Base-by-base conservation (phyloP, 2,113 vertebrate species). In the Lycaon pictus region DNA sequence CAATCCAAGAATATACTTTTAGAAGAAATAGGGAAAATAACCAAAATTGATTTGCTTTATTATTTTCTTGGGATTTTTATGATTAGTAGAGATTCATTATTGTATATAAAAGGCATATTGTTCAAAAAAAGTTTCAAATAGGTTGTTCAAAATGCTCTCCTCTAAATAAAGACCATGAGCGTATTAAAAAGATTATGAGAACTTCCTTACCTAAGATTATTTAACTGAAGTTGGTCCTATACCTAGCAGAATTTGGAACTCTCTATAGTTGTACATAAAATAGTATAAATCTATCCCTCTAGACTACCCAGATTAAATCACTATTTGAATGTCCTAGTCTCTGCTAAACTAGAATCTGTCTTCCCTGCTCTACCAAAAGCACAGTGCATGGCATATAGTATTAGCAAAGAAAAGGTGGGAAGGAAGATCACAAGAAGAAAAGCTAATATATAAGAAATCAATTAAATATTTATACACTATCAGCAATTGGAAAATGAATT, bases 11-110 rank as follows among this genome's bases (percentile, higher is more conserved):
- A 87, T 35, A 48, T 1, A 76, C 22, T 35, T 89, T 76, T 25
- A 86, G 53, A 90, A 87, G 13, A 60, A 84, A 25, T 67, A 82
- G n/a, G n/a, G 8, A 95, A 97, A 96, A 77, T 80, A 48, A 22
- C 22, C 51, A 0, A 95, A 96, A 71, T 69, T 25, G 43, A 84
- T 87, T 35, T 32, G 4, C 43, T 72, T 3, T 65, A n/a, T 74
- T 88, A 80, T 27, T 91, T 88, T 88, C 77, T 92, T 84, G 29
- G 23, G 16, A 9, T 82, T 74, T 63, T 12, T 93, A 13, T 72
- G 65, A 90, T 43, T 88, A 20, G 53, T 15, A 23, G 25, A 3
- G 4, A 76, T 53, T 58, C 6, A 15, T 25, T 77, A 74, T 2
- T 92, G 82, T 32, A 19, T 60, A 3, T 27, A 65, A 96, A 93